Conservation (phyloP, 2,888 invertebrate species). For the Drosophila prolongata region DNA sequence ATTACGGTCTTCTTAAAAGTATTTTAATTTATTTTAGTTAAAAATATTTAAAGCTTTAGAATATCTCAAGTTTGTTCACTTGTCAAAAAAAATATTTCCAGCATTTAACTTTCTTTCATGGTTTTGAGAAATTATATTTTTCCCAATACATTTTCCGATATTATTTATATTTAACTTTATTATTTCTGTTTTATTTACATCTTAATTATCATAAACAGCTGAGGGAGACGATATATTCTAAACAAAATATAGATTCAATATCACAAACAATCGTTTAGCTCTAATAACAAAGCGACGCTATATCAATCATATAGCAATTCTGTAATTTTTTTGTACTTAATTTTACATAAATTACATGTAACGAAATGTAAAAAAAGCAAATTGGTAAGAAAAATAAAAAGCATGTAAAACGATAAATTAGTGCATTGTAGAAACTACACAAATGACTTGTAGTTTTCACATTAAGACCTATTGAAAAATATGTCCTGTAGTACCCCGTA, state of each 20-base stretch:
- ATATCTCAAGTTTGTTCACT: too few relatives aligned
- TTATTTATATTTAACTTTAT: slow-evolving; percentile 58
- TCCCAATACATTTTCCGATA: slow-evolving; percentile 22
- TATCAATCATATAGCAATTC: slow-evolving; percentile 66
- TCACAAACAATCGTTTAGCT: slow-evolving; percentile 71
- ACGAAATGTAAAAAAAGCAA: slow-evolving; percentile 68
- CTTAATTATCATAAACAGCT: slow-evolving; percentile 73
- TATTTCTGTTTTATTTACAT: slow-evolving; percentile 61
- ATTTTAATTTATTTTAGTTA: too few relatives aligned
- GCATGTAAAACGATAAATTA: slow-evolving; percentile 60
- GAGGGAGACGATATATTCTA: slow-evolving; percentile 80
- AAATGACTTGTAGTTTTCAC: slow-evolving; percentile 61
- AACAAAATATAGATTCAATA: slow-evolving; percentile 39
- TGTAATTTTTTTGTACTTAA: slow-evolving; percentile 75
- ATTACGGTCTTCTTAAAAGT: too few relatives aligned
- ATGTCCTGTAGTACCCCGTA: slow-evolving; percentile 53
- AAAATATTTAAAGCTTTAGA: too few relatives aligned
- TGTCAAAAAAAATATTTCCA: too few relatives aligned
- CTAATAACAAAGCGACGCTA: slow-evolving; percentile 74
- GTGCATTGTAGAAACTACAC: slow-evolving; percentile 65
- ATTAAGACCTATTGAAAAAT: slow-evolving; percentile 7
- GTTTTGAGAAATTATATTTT: slow-evolving; percentile 8
- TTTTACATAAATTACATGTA: slow-evolving; percentile 78
- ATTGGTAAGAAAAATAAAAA: slow-evolving; percentile 69
- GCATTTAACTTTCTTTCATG: slow-evolving; percentile 23